These are phyloP conservation scores for Bergia puertoricense DNA, from an alignment of 92 coral and sea anemone species.

Conservation along the genomic window DNA sequence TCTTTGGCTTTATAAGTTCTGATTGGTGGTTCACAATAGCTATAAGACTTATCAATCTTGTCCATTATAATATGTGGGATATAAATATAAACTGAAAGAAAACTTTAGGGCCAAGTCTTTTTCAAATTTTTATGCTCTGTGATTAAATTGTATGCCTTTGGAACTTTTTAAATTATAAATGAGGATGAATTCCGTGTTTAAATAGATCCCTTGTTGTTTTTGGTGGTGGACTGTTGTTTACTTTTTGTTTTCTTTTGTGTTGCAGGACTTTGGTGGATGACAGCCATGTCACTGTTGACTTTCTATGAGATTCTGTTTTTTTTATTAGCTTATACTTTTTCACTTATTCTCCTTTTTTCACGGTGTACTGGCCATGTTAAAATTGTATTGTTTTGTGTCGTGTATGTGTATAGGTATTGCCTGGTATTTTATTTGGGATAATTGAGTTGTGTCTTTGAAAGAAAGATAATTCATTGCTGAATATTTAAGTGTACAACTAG, in stretches of 20 bases:
- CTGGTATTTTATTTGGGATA: constrained; percentile 5
- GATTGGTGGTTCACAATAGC: too few relatives aligned
- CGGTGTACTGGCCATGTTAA: constrained; percentile 36
- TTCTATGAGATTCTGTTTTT: constrained; percentile 57
- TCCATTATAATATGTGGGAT: too few relatives aligned
- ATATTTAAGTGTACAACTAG: neutral
- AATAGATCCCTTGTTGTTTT: neutral
- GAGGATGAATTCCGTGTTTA: neutral
- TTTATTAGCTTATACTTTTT: constrained; percentile 1
- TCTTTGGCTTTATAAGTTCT: too few relatives aligned
- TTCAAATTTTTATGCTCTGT: too few relatives aligned
- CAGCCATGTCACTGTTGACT: constrained; percentile 98
- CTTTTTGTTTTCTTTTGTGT: constrained; percentile 43
- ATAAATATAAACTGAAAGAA: too few relatives aligned
- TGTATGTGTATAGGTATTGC: constrained; percentile 14
- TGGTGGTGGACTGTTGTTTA: neutral
- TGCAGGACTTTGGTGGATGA: constrained; percentile 94
- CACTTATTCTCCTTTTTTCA: neutral
- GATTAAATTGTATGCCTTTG: too few relatives aligned
- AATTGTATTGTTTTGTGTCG: neutral
- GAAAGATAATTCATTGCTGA: neutral
- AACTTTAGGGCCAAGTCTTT: too few relatives aligned
- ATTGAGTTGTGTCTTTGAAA: neutral
- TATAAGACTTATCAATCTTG: too few relatives aligned
- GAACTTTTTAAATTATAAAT: too few relatives aligned